A percentile compares a stretch with the other conserved stretches of the same genome.
These are phyloP conservation scores for Nymphicus hollandicus DNA, from an alignment of 2,113 vertebrate genomes.

Conservation along the genomic window DNA sequence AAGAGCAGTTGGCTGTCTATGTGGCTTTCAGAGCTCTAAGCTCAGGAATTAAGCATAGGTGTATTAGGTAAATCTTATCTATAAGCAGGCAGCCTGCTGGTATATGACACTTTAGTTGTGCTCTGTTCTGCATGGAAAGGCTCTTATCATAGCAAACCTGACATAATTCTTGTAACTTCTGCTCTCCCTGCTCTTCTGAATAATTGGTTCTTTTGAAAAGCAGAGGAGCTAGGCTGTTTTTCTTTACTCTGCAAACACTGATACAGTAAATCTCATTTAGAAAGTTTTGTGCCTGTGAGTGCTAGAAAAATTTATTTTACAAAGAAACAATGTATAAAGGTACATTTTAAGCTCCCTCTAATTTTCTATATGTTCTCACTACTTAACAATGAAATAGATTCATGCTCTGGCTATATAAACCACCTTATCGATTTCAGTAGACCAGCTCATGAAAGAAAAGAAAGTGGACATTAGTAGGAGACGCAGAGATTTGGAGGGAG, in stretches of 20 bases:
- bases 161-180: neutral
- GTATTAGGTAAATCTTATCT: neutral
- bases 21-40: neutral
- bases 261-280: neutral
- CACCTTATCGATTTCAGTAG: neutral
- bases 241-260: neutral
- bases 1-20: neutral
- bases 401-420: neutral
- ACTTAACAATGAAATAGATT: neutral
- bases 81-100: neutral
- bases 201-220: neutral
- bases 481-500: neutral
- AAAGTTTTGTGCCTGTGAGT: neutral
- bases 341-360: neutral
- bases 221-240: neutral
- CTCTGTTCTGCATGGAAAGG: neutral
- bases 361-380: neutral
- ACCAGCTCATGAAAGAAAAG: neutral
- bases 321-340: neutral
- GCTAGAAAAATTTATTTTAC: neutral
- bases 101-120: neutral
- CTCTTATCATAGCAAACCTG: neutral
- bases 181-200: neutral
- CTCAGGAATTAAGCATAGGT: neutral
- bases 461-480: neutral